A percentile compares a stretch with the other conserved stretches of the same genome.
These are phyloP conservation scores for Dasysyrphus albostriatus DNA, from an alignment of 2,888 invertebrate species.

Conservation along the genomic window DNA sequence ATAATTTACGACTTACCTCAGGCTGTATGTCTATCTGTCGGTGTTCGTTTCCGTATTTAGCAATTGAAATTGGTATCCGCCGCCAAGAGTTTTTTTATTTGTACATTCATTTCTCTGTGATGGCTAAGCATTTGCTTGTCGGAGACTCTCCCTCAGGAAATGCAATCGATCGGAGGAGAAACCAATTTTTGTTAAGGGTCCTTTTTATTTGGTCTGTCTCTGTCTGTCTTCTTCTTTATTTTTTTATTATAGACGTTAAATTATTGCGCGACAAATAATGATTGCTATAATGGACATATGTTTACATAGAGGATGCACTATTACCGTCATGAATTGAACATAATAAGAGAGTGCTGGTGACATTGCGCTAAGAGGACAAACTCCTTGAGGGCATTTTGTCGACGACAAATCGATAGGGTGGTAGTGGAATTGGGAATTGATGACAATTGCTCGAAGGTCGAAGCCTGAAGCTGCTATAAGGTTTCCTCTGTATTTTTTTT, in stretches of 20 bases:
- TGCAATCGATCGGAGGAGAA: conserved; percentile 56
- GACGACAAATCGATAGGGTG: conserved; percentile 73
- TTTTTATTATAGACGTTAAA: conserved; percentile 57
- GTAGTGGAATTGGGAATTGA: conserved; percentile 60
- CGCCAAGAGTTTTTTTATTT: neutral
- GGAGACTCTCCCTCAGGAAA: conserved; percentile 51
- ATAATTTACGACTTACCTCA: conserved; percentile 60
- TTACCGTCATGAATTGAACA: neutral
- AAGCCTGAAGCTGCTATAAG: conserved; percentile 52
- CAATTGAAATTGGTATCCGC: conserved; percentile 38
- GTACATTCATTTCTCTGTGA: neutral
- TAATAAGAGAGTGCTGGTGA: conserved; percentile 42
- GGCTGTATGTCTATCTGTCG: conserved; percentile 37
- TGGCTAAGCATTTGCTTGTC: conserved; percentile 43
- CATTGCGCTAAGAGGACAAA: conserved; percentile 39
- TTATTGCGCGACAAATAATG: conserved; percentile 75
- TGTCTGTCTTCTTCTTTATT: conserved; percentile 22
- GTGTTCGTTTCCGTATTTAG: conserved; percentile 22
- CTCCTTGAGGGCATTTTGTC: conserved; percentile 61
- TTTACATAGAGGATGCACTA: conserved; percentile 73
- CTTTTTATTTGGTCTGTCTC: conserved; percentile 16
- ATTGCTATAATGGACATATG: conserved; percentile 71
- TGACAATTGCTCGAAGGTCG: conserved; percentile 60
- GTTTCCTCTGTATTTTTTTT: conserved; percentile 35
- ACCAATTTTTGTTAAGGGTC: conserved; percentile 46